A percentile compares a stretch with the other conserved stretches of the same genome.
These are phyloP conservation scores for Epizoanthus illoricatus DNA, from an alignment of 92 coral and sea anemone genomes.

Conservation along the genomic window DNA sequence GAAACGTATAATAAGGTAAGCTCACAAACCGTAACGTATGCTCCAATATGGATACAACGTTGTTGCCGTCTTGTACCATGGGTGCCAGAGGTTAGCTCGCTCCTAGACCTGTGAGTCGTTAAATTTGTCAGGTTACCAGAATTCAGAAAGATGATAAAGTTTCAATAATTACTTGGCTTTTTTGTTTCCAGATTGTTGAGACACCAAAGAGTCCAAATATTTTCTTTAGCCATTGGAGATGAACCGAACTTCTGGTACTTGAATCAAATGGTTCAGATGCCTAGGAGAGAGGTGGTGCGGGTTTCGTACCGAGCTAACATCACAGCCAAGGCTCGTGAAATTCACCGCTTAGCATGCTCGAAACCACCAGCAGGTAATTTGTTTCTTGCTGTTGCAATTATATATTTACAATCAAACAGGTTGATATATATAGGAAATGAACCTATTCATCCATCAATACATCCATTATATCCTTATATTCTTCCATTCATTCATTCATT, in stretches of 20 bases:
- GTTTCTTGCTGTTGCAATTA: background rate
- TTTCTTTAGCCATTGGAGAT: constrained; percentile 12
- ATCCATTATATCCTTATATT: too few relatives aligned
- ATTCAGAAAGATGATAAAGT: background rate
- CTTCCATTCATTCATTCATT: too few relatives aligned
- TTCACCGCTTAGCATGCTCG: background rate
- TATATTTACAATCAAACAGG: too few relatives aligned
- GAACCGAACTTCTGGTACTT: background rate
- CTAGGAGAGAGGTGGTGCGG: constrained; percentile 7
- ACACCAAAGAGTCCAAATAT: constrained; percentile 17
- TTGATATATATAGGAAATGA: too few relatives aligned
- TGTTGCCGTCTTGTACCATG: too few relatives aligned
- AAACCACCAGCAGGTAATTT: constrained; percentile 24
- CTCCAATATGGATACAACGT: background rate
- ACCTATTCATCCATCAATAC: too few relatives aligned
- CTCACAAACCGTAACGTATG: background rate
- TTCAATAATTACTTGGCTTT: background rate
- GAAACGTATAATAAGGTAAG: constrained; percentile 8
- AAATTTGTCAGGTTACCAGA: too few relatives aligned
- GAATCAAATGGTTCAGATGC: constrained; percentile 17
- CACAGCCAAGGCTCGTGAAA: background rate
- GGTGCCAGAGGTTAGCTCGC: too few relatives aligned
- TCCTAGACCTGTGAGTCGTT: background rate
- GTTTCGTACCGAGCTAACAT: background rate
- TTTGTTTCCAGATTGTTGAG: background rate